These are phyloP conservation scores for Chelmon rostratus DNA, from an alignment of 2,797 vertebrate species.

Conservation along the genomic window DNA sequence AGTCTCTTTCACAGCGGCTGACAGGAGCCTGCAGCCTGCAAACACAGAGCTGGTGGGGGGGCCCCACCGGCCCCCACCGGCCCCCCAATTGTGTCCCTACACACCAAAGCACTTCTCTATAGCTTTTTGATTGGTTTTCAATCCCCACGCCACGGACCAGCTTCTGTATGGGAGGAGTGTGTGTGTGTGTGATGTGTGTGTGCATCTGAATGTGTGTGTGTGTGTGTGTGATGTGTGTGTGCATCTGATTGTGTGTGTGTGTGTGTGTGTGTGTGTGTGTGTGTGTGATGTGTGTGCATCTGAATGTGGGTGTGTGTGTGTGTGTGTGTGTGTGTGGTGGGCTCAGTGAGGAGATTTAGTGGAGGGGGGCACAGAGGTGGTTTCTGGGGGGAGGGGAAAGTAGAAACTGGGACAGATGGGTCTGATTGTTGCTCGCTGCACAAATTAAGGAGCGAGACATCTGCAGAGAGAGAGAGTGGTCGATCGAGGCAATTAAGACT, in stretches of 20 bases:
- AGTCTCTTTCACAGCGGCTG: conserved; percentile 82
- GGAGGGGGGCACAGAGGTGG: conserved; percentile 76
- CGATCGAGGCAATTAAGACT: no score
- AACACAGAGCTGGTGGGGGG: conserved; percentile 90
- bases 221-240: background rate
- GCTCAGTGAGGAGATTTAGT: conserved; percentile 82
- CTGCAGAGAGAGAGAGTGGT: conserved; percentile 90
- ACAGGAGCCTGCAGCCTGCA: conserved; percentile 69
- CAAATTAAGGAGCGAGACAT: conserved; percentile 98
- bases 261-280: conserved; percentile 11
- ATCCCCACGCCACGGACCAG: conserved; percentile 93
- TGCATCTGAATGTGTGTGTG: background rate
- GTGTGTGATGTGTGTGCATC: conserved; percentile 17
- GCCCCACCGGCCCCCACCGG: conserved; percentile 80
- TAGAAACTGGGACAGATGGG: conserved; percentile 99
- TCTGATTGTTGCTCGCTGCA: conserved; percentile 94
- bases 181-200: background rate
- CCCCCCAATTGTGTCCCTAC: conserved; percentile 89
- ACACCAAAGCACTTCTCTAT: conserved; percentile 98
- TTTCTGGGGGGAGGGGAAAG: conserved; percentile 76
- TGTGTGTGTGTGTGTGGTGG: conserved; percentile 55
- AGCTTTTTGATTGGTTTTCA: conserved; percentile 99
- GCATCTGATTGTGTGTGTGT: conserved; percentile 1
- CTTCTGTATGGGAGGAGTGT: conserved; percentile 65
- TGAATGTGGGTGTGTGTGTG: background rate